A percentile compares a stretch with the other conserved stretches of the same genome.
phyloP scores from a whole-genome alignment of 1,140 invertebrate species.

The Bombus polaris region DNA sequence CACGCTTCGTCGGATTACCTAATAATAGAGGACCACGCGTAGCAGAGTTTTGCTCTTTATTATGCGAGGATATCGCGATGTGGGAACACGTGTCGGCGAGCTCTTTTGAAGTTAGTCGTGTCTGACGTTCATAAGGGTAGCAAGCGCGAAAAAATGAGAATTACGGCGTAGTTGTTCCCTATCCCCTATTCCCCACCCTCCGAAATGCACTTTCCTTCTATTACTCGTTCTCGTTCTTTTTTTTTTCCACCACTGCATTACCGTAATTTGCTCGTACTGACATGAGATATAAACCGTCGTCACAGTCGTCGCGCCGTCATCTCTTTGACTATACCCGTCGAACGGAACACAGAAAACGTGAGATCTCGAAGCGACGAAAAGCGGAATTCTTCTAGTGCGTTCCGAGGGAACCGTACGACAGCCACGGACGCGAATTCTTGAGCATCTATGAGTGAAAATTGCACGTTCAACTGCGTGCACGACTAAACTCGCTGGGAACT shows the following conservation, averaged over 20 bases:
- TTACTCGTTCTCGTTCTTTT: constrained; percentile 30
- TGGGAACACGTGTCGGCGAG: constrained; percentile 21
- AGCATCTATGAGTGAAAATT: constrained; percentile 9
- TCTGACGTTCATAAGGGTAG: constrained; percentile 10
- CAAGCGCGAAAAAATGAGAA: constrained; percentile 14
- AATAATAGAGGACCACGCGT: constrained; percentile 13
- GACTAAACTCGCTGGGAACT: background rate
- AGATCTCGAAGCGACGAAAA: constrained; percentile 33
- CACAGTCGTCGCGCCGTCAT: background rate
- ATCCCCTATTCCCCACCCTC: background rate
- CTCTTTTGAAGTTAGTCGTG: constrained; percentile 23
- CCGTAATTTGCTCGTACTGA: constrained; percentile 38
- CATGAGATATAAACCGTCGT: constrained; percentile 36
- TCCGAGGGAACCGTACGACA: no score
- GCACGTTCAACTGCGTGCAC: background rate
- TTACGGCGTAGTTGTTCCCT: background rate
- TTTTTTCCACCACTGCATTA: constrained; percentile 41
- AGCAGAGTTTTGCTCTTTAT: constrained; percentile 6
- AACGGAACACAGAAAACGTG: constrained; percentile 23
- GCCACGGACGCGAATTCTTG: constrained; percentile 2
- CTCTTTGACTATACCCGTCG: constrained; percentile 25
- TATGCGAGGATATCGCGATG: constrained; percentile 15
- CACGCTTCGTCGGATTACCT: background rate
- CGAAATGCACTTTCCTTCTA: constrained; percentile 33
- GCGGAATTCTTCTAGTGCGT: constrained; percentile 6